Base-by-base conservation (phyloP, 2,797 vertebrate species). In the Crenichthys baileyi region DNA sequence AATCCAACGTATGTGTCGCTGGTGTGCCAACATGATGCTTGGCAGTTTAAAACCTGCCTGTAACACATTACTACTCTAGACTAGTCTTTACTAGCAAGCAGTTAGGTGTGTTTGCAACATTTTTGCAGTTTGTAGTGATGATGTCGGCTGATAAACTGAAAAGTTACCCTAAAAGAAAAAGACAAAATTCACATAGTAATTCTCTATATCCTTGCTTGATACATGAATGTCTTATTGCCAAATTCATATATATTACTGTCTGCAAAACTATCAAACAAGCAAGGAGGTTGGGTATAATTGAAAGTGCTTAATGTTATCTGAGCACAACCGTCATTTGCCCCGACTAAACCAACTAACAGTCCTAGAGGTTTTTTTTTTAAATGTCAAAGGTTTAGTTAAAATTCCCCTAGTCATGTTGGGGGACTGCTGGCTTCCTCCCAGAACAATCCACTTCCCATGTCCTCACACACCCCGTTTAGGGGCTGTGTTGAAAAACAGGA, bases 361-460 rank as follows among this genome's bases (percentile, higher is more conserved):
- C 16, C 16, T 51, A 51, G 44, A 46, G 2, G 13, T 51, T 51
- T 18, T 51, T 51, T 51, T 46, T 46, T 7, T 46, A 5, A 18
- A 51, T 51, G 46, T 13, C 11, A 24, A 70, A 20, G 41, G 70
- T 78, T 39, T 53, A 53, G 53, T 71, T 24, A 71, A 26, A 74
- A 72, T 22, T 73, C 50, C 77, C 44, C 70, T 79, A 70, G 78
- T 82, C 68, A 75, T 88, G 79, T 53, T 84, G 75, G 56, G 91
- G 77, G 82, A 51, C 76, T 79, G 76, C 81, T 74, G 75, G 82
- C 72, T 90, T 92, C 90, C 91, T 90, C 65, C 78, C 68, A 61
- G 76, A 84, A 72, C 67, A 68, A 80, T 85, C 88, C 83, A 86
- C 92, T 89, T 92, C 92, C 92, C 92, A 90, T 80, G 87, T 85